Conservation (phyloP, 2,797 vertebrate genomes). For the Apodemus agrarius region DNA sequence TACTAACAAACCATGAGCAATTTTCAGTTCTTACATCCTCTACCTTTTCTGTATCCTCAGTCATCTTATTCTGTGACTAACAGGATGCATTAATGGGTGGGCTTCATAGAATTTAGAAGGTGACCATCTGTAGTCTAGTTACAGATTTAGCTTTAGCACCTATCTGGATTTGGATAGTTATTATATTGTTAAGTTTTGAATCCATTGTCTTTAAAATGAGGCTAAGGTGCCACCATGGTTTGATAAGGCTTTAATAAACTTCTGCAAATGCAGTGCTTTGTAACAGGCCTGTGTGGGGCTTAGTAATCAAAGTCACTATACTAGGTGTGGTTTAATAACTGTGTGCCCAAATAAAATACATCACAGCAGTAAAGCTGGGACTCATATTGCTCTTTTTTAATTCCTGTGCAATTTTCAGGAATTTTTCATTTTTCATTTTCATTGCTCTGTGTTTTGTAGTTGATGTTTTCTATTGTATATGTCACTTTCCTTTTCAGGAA, state of each 20-base stretch:
- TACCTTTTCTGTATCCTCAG: neutral
- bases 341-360: neutral
- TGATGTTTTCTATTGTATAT: neutral
- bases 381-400: neutral
- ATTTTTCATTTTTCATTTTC: slow-evolving; percentile 17
- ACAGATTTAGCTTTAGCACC: neutral
- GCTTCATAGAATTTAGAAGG: neutral
- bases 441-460: neutral
- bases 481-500: neutral
- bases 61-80: neutral
- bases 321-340: neutral
- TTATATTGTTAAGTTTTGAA: neutral
- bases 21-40: neutral
- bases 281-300: neutral
- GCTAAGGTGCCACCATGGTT: neutral
- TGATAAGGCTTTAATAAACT: neutral
- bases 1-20: neutral
- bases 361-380: neutral
- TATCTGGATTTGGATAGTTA: neutral
- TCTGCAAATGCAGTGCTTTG: neutral
- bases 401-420: neutral
- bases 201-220: neutral
- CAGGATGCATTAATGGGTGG: neutral
- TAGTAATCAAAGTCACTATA: neutral
- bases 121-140: neutral